Evolutionary conservation across 2,888 invertebrate genomes (phyloP), one percentile per base, ranked within the genome.

Genomic region (Parnassius orleans): DNA sequence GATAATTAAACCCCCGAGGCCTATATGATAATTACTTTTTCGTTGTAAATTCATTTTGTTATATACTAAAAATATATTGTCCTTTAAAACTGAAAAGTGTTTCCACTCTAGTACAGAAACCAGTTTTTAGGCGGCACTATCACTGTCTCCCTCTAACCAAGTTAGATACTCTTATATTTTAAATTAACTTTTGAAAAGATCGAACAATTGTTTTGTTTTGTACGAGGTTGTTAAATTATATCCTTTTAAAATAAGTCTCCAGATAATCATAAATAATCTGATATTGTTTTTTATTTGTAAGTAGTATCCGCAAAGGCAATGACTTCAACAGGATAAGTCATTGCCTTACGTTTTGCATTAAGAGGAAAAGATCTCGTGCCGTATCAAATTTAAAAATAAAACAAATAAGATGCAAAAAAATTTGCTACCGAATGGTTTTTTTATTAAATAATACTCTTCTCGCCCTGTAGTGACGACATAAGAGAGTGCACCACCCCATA

Each of bases 121-220:
- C 77, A 70, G 83, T 82, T 84, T 78, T 73, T 73, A 72, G 75
- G 72, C 72, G 72, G 72, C 58, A 3, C 14, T 72, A 61, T 68
- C 60, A 67, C 66, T 44, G 55, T 71, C 72, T 66, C 69, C 41
- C 61, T 73, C 68, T 66, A 65, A 65, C 69, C 60, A 57, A 65
- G 68, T 72, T 71, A 70, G 72, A 72, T 67, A 65, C 55, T 63
- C 52, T 61, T 62, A 67, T 68, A 66, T 58, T 68, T 68, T 68
- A 67, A 69, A 66, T 63, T 65, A 67, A 67, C 60, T 57, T 63
- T 66, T 65, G 60, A 65, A 56, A 57, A 57, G 56, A 60, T 56
- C 57, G 19, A 15, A 48, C 58, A 53, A 62, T 60, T 65, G 60
- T 61, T 61, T 55, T 51, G 60, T 63, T 58, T 59, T 11, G 52